Conservation (phyloP, 2,113 vertebrate species). For the Synchiropus splendidus region DNA sequence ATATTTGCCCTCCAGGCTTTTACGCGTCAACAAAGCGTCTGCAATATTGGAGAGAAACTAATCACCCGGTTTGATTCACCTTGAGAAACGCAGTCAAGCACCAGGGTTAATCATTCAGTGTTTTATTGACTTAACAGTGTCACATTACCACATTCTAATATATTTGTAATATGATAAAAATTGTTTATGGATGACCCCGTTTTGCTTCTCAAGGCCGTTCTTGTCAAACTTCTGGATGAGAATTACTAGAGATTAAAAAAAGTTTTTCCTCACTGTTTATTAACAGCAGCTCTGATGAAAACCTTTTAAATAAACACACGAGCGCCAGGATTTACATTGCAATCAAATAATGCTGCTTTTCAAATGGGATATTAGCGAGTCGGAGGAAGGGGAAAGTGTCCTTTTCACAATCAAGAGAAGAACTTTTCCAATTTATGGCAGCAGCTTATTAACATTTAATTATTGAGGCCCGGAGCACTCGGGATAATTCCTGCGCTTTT, state of each 20-base stretch:
- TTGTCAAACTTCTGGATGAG: no score
- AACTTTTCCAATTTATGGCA: slow-evolving; percentile 34
- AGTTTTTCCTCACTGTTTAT: no score
- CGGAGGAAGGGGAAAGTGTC: background rate
- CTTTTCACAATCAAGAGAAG: slow-evolving; percentile 34
- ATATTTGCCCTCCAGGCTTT: slow-evolving; percentile 37
- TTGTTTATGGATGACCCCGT: slow-evolving; percentile 4
- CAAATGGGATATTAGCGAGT: slow-evolving; percentile 20
- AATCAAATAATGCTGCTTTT: slow-evolving; percentile 44
- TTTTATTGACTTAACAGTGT: slow-evolving; percentile 30
- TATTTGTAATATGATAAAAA: slow-evolving; percentile 7
- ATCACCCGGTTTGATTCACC: slow-evolving; percentile 41
- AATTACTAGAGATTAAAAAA: no score
- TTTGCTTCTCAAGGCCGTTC: slow-evolving; percentile 25
- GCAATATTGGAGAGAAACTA: slow-evolving; percentile 17
- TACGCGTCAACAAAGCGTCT: slow-evolving; percentile 26
- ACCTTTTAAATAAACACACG: slow-evolving; percentile 32
- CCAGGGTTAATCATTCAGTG: slow-evolving; percentile 30
- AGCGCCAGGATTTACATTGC: slow-evolving; percentile 30
- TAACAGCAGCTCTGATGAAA: slow-evolving; percentile 44
- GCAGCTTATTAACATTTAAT: slow-evolving; percentile 43
- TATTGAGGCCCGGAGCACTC: slow-evolving; percentile 34
- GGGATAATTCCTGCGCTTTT: slow-evolving; percentile 38
- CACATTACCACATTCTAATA: slow-evolving; percentile 28
- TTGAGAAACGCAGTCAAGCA: slow-evolving; percentile 24